Base-by-base conservation (phyloP, 2,113 vertebrate genomes). In the Scophthalmus maximus region DNA sequence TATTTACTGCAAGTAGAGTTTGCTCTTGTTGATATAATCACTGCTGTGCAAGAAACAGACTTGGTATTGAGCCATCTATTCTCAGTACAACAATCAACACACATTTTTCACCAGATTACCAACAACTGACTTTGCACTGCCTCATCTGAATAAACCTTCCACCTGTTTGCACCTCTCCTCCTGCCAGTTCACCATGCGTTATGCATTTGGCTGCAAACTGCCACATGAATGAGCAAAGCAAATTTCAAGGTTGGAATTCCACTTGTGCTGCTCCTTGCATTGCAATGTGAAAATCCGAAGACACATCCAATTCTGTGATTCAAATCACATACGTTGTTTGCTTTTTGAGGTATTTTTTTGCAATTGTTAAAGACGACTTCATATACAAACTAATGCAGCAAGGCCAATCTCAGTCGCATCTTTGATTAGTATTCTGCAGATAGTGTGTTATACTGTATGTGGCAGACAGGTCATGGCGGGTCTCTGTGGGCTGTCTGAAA, bases 391-490 rank as follows among this genome's bases (percentile, higher is more conserved):
- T 2, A 25, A 66, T 26, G 36, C 40, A 38, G 6, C 34, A 6
- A 23, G 18, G 17, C 36, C 9, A 14, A 5, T 36, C 53, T 27
- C 44, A 40, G 12, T 11, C 2, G 15, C 9, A 11, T 8, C 22
- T 56, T 55, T 73, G 29, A 79, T 80, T 73, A 61, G 73, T 75
- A 73, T 66, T 68, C 67, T 29, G 61, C n/a, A n/a, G n/a, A n/a
- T n/a, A n/a, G n/a, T n/a, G n/a, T n/a, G n/a, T n/a, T n/a, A n/a
- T n/a, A n/a, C n/a, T n/a, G n/a, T n/a, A n/a, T n/a, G n/a, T n/a
- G n/a, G n/a, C n/a, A n/a, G n/a, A 74, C 40, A 23, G 66, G 74
- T 68, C 73, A 69, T 40, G 46, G 62, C n/a, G 4, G 62, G 27
- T 52, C 73, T 71, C 79, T 32, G 63, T 3, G 47, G 73, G 63